Percentiles rank a stretch among this genome's conserved stretches.
Conservation (phyloP, 1,140 invertebrate genomes). For the Monomorium pharaonis region DNA sequence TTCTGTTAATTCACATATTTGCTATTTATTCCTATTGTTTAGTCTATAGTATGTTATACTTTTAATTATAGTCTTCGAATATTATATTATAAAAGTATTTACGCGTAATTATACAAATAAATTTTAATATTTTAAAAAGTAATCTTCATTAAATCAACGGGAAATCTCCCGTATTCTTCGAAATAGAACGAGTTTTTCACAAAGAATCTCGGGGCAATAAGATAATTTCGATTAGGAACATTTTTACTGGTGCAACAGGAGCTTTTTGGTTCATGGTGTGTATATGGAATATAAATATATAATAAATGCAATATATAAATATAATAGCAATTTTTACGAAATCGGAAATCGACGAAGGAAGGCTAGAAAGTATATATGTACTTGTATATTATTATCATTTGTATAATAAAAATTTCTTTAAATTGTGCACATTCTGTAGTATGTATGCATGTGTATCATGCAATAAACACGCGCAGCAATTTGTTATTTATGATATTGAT, state of each 20-base stretch:
- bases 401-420: conserved; percentile 73
- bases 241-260: conserved; percentile 61
- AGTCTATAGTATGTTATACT: conserved; percentile 26
- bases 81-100: conserved; percentile 26
- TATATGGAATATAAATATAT: conserved; percentile 59
- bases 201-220: conserved; percentile 32
- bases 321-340: conserved; percentile 70
- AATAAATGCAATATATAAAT: conserved; percentile 58
- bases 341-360: conserved; percentile 60
- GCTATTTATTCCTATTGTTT: conserved; percentile 29
- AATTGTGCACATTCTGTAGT: conserved; percentile 57
- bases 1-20: conserved; percentile 28
- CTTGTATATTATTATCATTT: conserved; percentile 73
- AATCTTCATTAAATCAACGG: neutral
- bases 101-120: neutral
- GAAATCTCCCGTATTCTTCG: neutral
- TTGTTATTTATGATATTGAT: conserved; percentile 15
- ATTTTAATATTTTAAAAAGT: conserved; percentile 2
- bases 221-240: conserved; percentile 18
- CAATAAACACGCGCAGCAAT: neutral
- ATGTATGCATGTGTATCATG: neutral
- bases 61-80: conserved; percentile 15
- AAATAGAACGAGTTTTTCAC: neutral
- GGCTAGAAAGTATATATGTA: conserved; percentile 64
- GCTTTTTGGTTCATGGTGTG: conserved; percentile 69